phyloP scores from a whole-genome alignment of 2,113 vertebrate species.

The Vidua macroura region DNA sequence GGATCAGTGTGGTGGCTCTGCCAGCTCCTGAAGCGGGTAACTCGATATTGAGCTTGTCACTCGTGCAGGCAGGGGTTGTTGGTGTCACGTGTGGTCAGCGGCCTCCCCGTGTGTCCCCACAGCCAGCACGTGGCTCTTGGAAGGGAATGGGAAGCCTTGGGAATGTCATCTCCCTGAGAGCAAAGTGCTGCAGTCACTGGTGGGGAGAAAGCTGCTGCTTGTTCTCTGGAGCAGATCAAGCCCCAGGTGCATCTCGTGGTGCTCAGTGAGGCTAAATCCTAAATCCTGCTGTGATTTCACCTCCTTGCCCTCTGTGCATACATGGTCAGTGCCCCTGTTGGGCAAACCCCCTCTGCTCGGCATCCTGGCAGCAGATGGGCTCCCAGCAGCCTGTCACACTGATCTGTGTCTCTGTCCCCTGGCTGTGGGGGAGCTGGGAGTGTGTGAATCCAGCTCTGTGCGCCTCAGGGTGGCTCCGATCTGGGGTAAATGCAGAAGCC shows the following conservation, averaged over 20 bases:
- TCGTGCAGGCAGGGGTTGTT: neutral
- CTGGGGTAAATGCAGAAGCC: neutral
- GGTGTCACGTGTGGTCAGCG: neutral
- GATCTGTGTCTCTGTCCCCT: neutral
- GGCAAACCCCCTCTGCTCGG: neutral
- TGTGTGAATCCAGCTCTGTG: neutral
- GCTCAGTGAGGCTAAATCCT: neutral
- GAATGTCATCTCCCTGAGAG: neutral
- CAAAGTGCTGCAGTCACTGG: neutral
- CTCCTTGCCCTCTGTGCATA: neutral
- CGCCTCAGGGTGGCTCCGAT: neutral
- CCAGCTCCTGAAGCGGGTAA: neutral
- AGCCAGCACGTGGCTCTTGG: fast-evolving
- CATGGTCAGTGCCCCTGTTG: neutral
- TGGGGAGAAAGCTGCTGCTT: neutral
- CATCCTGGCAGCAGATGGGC: neutral
- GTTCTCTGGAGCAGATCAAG: neutral
- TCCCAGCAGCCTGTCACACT: neutral
- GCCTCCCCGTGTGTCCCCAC: neutral
- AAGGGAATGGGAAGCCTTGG: neutral
- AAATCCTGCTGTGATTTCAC: conserved; percentile 37
- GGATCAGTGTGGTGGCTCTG: neutral
- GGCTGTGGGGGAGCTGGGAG: neutral
- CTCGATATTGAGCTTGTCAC: neutral
- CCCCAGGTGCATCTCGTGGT: fast-evolving